These are phyloP conservation scores for Hypselothyrea guttata DNA, from an alignment of 2,888 invertebrate species.

Conservation along the genomic window DNA sequence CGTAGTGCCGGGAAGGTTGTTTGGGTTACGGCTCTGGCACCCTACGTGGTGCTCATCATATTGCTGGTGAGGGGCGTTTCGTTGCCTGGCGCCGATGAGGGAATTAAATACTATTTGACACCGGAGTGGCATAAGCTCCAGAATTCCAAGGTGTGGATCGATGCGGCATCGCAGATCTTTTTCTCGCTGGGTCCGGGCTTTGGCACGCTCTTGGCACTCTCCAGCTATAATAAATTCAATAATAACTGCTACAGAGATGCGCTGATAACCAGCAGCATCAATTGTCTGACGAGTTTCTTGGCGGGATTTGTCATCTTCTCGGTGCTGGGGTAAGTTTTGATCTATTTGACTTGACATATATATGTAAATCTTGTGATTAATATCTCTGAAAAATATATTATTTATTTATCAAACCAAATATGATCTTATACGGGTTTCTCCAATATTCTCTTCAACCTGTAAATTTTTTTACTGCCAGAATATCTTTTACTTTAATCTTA, in stretches of 20 bases:
- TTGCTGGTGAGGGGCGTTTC: constrained; percentile 92
- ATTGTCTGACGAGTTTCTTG: constrained; percentile 95
- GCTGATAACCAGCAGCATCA: constrained; percentile 93
- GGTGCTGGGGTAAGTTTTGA: constrained; percentile 87
- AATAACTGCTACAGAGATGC: constrained; percentile 96
- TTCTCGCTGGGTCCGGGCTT: constrained; percentile 97
- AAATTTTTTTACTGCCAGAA: no score
- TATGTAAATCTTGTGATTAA: no score
- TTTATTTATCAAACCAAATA: no score
- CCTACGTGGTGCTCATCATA: constrained; percentile 94
- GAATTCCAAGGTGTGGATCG: constrained; percentile 93
- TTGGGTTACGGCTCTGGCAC: constrained; percentile 97
- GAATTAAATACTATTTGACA: constrained; percentile 93
- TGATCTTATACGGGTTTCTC: no score
- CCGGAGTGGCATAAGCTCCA: constrained; percentile 94
- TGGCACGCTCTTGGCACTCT: constrained; percentile 93
- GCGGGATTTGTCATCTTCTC: constrained; percentile 98
- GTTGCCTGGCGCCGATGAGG: constrained; percentile 91
- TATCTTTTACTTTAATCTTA: no score
- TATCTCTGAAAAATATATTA: no score
- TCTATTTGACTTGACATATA: no score
- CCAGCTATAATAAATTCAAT: constrained; percentile 96
- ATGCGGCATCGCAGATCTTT: constrained; percentile 96
- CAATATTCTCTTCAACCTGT: neutral
- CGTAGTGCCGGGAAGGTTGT: constrained; percentile 97